Evolutionary conservation across 2,888 invertebrate genomes (phyloP).

Genomic region (Teleogryllus oceanicus): DNA sequence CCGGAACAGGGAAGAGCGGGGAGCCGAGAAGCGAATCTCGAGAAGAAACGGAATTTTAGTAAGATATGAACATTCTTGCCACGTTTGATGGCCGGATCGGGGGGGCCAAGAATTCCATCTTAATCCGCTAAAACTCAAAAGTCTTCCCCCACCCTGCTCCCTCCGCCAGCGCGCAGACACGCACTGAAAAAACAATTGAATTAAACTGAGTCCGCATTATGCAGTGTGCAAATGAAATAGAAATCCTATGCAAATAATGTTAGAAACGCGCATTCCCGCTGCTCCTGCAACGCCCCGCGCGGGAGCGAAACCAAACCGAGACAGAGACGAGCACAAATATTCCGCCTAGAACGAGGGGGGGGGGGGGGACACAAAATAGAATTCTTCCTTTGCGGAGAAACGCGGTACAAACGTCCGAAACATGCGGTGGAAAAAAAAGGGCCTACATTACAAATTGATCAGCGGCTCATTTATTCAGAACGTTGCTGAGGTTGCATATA

Average conservation of each 20-base stretch:
- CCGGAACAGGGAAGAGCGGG: neutral
- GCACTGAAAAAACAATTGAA: slow-evolving; percentile 50
- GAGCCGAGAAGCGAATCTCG: neutral
- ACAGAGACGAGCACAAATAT: too few relatives aligned
- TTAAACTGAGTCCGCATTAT: slow-evolving; percentile 50
- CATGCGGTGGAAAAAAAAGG: slow-evolving; percentile 41
- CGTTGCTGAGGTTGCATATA: neutral
- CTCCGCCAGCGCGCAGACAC: slow-evolving; percentile 29
- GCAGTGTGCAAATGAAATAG: slow-evolving; percentile 56
- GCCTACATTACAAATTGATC: slow-evolving; percentile 26
- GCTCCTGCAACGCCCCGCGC: slow-evolving; percentile 24
- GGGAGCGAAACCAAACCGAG: too few relatives aligned
- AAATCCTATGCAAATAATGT: slow-evolving; percentile 53
- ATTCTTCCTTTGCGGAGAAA: neutral
- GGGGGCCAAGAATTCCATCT: neutral
- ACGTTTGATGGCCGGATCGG: slow-evolving; percentile 20
- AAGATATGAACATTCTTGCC: slow-evolving; percentile 21
- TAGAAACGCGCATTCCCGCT: slow-evolving; percentile 32
- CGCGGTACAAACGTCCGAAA: neutral
- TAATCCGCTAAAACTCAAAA: slow-evolving; percentile 18
- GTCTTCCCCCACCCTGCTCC: slow-evolving; percentile 3
- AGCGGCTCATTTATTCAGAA: slow-evolving; percentile 18
- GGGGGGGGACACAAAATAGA: neutral
- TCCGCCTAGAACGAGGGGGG: too few relatives aligned
- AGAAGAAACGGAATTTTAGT: neutral